Evolutionary conservation across 2,113 vertebrate species (phyloP), one percentile per base, ranked within the genome.

Genomic region (Corythornis madagascariensis): DNA sequence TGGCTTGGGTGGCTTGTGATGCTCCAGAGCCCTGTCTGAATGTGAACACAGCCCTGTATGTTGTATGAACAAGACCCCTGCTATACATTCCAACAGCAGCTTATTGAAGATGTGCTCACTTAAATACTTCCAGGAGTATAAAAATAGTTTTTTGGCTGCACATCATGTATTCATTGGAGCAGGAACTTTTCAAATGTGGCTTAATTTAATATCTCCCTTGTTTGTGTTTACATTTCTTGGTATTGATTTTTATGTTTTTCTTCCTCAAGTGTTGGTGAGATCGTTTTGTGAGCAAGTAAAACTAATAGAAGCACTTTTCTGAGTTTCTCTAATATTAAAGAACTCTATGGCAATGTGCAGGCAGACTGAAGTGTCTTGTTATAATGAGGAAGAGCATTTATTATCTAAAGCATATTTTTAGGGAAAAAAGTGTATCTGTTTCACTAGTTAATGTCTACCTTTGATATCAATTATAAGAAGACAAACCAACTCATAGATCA

Each of bases 121-220:
- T 85, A 85, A 89, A 89, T 94, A 26, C 76, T 85, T 93, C 85
- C 63, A 93, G 87, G 87, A 73, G 91, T 89, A 83, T 92, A 96
- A 95, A 95, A 96, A 96, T 94, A 96, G 82, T 77, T 21, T 90
- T 93, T 94, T 96, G 90, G 91, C 94, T 91, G 89, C 72, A 96
- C 87, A 86, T 87, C 92, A n/a, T 94, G 93, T 94, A 80, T 87
- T 93, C 57, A 45, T 60, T 83, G 82, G 89, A 83, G 56, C 57
- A 91, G 78, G 89, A 96, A 88, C 85, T 77, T 89, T 74, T 89
- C 69, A 89, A 92, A 86, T 83, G 61, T 71, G 76, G 60, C 81
- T 93, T 92, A 93, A 94, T 96, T 88, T 93, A 93, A 81, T 93
- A 85, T 87, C 83, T 90, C 95, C 74, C 60, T 92, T 96, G 84